These are phyloP conservation scores for Fragum whitleyi DNA, from an alignment of 2,888 invertebrate genomes.

Conservation along the genomic window DNA sequence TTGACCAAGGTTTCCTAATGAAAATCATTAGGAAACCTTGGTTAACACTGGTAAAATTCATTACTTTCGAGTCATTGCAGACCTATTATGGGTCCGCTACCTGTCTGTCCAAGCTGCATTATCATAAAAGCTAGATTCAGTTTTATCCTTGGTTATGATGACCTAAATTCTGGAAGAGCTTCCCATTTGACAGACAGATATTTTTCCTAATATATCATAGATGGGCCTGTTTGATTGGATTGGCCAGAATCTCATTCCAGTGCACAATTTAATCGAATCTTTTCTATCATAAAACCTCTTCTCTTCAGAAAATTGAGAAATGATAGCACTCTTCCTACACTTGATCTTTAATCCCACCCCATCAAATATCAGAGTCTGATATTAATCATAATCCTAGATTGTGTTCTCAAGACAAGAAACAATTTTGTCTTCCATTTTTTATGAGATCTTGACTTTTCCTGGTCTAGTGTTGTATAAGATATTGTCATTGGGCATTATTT, in stretches of 20 bases:
- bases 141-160: conserved; percentile 4
- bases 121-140: too few species aligned
- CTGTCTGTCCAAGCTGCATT: too few species aligned
- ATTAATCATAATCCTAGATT: conserved; percentile 50
- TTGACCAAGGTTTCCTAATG: too few species aligned
- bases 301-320: conserved; percentile 41
- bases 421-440: conserved; percentile 32
- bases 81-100: too few species aligned
- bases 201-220: conserved; percentile 21
- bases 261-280: conserved; percentile 31
- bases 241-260: conserved; percentile 16
- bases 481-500: too few species aligned
- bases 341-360: conserved; percentile 46
- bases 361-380: conserved; percentile 44
- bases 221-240: conserved; percentile 23
- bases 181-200: conserved; percentile 15
- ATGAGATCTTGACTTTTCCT: conserved; percentile 1
- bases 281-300: conserved; percentile 18
- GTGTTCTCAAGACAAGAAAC: conserved; percentile 34
- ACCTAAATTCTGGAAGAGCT: conserved; percentile 22
- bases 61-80: too few species aligned
- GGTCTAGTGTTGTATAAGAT: too few species aligned
- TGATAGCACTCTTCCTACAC: conserved; percentile 45
- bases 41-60: too few species aligned
- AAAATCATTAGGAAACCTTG: too few species aligned